These are phyloP conservation scores for Cyanistes caeruleus DNA, from an alignment of 2,113 vertebrate species.

Conservation along the genomic window DNA sequence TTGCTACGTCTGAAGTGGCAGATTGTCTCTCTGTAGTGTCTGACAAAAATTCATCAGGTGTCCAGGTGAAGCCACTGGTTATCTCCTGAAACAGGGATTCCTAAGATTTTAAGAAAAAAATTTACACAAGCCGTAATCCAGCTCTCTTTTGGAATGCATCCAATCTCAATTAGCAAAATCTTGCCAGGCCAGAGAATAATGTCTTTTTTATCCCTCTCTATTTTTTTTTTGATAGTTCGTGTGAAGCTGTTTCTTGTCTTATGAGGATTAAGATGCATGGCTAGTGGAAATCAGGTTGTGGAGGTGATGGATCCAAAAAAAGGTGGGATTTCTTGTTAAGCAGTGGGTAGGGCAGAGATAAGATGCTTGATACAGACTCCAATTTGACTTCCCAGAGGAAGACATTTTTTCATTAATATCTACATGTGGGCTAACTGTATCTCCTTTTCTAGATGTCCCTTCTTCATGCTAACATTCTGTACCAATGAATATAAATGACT, in stretches of 20 bases:
- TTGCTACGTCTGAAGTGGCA: neutral
- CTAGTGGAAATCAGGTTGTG: neutral
- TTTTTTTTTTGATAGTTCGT: neutral
- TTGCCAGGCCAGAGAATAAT: neutral
- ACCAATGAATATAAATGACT: conserved; percentile 65
- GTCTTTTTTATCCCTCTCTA: accelerated
- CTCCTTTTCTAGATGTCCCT: conserved; percentile 35
- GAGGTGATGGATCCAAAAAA: neutral
- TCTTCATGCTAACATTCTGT: neutral
- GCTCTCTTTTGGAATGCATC: neutral
- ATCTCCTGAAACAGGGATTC: neutral
- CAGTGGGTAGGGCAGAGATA: neutral
- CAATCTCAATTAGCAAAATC: neutral
- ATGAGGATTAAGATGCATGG: neutral
- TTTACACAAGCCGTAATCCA: neutral
- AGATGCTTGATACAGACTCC: neutral
- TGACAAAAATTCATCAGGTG: neutral
- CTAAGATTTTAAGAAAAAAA: neutral
- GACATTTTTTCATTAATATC: conserved; percentile 34
- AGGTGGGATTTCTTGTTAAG: neutral
- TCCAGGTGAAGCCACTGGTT: neutral
- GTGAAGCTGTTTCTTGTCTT: neutral
- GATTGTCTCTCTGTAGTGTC: neutral
- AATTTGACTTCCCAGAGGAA: neutral
- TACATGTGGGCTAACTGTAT: neutral